Evolutionary conservation across 2,888 invertebrate species (phyloP).

Genomic region (Daptonema setosum): DNA sequence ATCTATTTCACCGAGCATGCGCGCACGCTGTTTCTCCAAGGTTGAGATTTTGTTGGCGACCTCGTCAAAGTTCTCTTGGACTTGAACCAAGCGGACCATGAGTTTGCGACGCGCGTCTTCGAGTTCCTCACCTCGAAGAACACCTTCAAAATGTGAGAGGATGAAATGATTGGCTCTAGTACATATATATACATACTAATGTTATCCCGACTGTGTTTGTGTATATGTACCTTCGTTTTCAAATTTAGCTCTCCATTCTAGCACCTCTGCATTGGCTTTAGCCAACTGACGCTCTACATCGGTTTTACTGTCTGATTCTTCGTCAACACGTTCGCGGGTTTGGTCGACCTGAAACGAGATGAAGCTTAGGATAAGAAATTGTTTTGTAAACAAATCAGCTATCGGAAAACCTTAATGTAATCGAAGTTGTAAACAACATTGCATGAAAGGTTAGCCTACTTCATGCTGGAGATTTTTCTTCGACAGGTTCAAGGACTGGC

Average conservation of each 20-base stretch:
- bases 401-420: too few species aligned
- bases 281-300: constrained; percentile 91
- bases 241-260: constrained; percentile 90
- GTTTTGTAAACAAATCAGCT: too few species aligned
- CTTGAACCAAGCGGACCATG: constrained; percentile 83
- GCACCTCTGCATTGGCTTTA: constrained; percentile 86
- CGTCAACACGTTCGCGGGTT: constrained; percentile 66
- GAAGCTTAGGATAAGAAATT: too few species aligned
- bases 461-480: constrained; percentile 39
- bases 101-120: constrained; percentile 45
- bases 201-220: too few species aligned
- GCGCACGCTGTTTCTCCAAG: constrained; percentile 82
- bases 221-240: constrained; percentile 88
- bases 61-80: constrained; percentile 48
- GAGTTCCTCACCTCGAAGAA: constrained; percentile 42
- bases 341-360: constrained; percentile 21
- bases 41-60: constrained; percentile 90
- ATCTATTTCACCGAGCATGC: constrained; percentile 85
- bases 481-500: not conserved
- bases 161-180: too few species aligned
- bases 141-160: constrained; percentile 74
- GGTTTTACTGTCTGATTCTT: constrained; percentile 94
- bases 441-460: too few species aligned
- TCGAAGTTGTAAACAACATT: too few species aligned
- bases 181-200: too few species aligned